These are phyloP conservation scores for Sarcophaga carnaria DNA, from an alignment of 2,888 invertebrate species.

Conservation along the genomic window DNA sequence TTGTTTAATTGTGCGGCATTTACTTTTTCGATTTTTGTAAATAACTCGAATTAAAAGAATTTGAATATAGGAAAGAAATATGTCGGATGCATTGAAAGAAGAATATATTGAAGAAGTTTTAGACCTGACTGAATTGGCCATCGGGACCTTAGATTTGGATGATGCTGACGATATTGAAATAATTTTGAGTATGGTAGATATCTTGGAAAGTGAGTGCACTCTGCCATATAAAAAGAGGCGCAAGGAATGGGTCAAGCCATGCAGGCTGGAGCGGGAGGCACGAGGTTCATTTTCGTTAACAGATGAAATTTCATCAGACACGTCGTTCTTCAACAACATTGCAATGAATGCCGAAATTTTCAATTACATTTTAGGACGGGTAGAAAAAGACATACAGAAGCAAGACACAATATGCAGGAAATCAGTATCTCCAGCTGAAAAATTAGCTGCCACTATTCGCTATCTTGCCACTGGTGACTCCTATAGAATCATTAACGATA, in stretches of 20 bases:
- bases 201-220: neutral
- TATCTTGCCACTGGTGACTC: slow-evolving; percentile 42
- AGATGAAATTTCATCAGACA: neutral
- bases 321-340: neutral
- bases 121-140: neutral
- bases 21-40: neutral
- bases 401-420: slow-evolving; percentile 7
- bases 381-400: slow-evolving; percentile 20
- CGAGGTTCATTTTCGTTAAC: slow-evolving; percentile 11
- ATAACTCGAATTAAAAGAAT: neutral
- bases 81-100: neutral
- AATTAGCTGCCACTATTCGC: slow-evolving; percentile 31
- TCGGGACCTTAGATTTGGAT: neutral
- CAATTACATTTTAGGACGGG: neutral
- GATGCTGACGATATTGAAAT: neutral
- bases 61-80: neutral
- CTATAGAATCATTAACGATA: slow-evolving; percentile 8
- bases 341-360: neutral
- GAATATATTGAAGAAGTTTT: neutral
- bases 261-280: neutral
- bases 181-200: neutral
- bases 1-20: no score
- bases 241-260: slow-evolving; percentile 16
- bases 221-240: neutral
- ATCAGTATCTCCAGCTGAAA: slow-evolving; percentile 42